A percentile compares a stretch with the other conserved stretches of the same genome.
phyloP scores from a whole-genome alignment of 2,888 invertebrate genomes.

The Ornithoptera alexandrae region DNA sequence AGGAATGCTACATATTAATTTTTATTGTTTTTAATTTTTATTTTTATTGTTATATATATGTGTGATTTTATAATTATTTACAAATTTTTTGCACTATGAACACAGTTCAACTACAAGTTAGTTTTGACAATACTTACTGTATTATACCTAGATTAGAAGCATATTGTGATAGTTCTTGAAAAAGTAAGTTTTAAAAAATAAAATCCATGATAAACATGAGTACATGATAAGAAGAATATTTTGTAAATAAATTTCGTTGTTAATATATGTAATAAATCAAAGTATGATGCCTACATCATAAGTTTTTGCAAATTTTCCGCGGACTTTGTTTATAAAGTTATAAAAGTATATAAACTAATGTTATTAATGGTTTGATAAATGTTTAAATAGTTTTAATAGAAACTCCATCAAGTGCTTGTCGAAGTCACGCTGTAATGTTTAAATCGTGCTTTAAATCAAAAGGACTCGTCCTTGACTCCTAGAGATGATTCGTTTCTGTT shows the following conservation, averaged over 20 bases:
- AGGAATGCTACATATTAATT: too few species aligned
- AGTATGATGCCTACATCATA: background rate
- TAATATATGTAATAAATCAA: background rate
- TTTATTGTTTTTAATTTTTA: too few species aligned
- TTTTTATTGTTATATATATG: too few species aligned
- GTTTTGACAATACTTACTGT: too few species aligned
- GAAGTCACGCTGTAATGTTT: background rate
- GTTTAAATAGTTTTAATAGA: background rate
- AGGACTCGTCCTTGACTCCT: background rate
- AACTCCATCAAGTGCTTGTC: background rate
- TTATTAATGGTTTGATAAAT: background rate
- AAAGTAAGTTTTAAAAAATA: background rate
- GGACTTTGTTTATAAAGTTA: background rate
- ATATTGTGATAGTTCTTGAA: too few species aligned
- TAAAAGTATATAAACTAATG: background rate
- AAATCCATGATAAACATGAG: background rate
- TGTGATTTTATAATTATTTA: too few species aligned
- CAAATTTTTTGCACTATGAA: too few species aligned
- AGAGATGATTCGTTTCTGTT: too few species aligned
- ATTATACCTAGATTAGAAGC: too few species aligned
- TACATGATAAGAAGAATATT: background rate
- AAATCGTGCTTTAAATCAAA: slow-evolving; percentile 1
- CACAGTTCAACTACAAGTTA: too few species aligned
- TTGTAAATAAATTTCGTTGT: background rate
- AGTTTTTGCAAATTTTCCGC: background rate